Base-by-base conservation (phyloP, 2,113 vertebrate genomes). In the Grallaria varia region DNA sequence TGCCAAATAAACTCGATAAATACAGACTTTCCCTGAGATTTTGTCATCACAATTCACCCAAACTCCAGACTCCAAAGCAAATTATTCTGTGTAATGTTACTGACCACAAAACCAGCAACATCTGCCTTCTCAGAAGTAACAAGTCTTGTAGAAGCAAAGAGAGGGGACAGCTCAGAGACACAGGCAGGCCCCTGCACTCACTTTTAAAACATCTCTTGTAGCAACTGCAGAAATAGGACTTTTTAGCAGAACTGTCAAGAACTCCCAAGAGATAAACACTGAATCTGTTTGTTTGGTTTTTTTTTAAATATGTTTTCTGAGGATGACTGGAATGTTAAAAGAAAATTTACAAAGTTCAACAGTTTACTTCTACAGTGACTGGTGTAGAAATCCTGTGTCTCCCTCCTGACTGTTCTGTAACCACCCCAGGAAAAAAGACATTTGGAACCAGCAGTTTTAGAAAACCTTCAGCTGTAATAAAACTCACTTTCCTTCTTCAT, bases 401-500 rank as follows among this genome's bases (percentile, higher is more conserved):
- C 21, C 2, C 25, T 45, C 60, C 50, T 1, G 5, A 33, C 3
- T 85, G 27, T 8, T 84, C 40, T 27, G 20, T 6, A 42, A 33
- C 5, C 17, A 39, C 13, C 35, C 47, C 2, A 45, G 21, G 8
- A 14, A 59, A 44, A 16, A 28, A 37, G 2, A 12, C 3, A 9
- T 28, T 64, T 75, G 8, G 25, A 45, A 27, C 30, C 52, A n/a
- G 9, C 3, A 62, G 15, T 55, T 62, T 64, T 20, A 63, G 16
- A 84, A 71, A 4, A 55, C 17, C 6, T 8, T 4, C 0, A 17
- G 8, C 13, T 53, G 35, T n/a, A 80, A 19, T 7, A 35, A 47
- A 37, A 98, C 99, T 97, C 97, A 99, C 99, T 99, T 99, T 90
- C 99, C 99, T 95, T 99, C 99, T 95, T 99, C 99, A 74, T 99